Evolutionary conservation across 1,140 invertebrate genomes (phyloP), one percentile per base, ranked within the genome.

Genomic region (Archegozetes longisetosus): DNA sequence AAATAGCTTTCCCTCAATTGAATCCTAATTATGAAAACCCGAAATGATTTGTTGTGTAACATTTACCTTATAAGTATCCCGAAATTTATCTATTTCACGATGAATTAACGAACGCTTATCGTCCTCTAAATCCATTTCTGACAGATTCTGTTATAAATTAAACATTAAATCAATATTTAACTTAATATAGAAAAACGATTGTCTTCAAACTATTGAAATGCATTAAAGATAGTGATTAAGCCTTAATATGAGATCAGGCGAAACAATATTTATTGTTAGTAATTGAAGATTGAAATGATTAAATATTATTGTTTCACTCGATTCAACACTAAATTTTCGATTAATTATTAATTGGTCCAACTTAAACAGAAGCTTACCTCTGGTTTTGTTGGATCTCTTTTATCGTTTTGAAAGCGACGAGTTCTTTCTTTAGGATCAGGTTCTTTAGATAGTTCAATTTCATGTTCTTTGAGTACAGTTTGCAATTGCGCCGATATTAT

Each of bases 1-100:
- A n/a, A n/a, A n/a, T n/a, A n/a, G n/a, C n/a, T n/a, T n/a, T n/a
- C n/a, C n/a, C n/a, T n/a, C n/a, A n/a, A n/a, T n/a, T n/a, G n/a
- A n/a, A n/a, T n/a, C n/a, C n/a, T n/a, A n/a, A n/a, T n/a, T n/a
- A n/a, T n/a, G n/a, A n/a, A n/a, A n/a, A n/a, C n/a, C n/a, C n/a
- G n/a, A n/a, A n/a, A n/a, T n/a, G n/a, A n/a, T n/a, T n/a, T n/a
- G n/a, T n/a, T n/a, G n/a, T n/a, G n/a, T n/a, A 6, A 61, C 46
- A 67, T 71, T 80, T 83, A 91, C 88, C 85, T 92, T 93, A 84
- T 93, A 92, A 61, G 88, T 86, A 78, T 95, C 91, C 58, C 93
- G 80, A 75, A 97, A 97, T 74, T 91, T 93, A 64, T 88, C 88
- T 73, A 97, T 97, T 79, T 97, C 93, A 65, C 78, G 79, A 66